These are phyloP conservation scores for Xiphophorus birchmanni DNA, from an alignment of 2,797 vertebrate genomes.

Conservation along the genomic window DNA sequence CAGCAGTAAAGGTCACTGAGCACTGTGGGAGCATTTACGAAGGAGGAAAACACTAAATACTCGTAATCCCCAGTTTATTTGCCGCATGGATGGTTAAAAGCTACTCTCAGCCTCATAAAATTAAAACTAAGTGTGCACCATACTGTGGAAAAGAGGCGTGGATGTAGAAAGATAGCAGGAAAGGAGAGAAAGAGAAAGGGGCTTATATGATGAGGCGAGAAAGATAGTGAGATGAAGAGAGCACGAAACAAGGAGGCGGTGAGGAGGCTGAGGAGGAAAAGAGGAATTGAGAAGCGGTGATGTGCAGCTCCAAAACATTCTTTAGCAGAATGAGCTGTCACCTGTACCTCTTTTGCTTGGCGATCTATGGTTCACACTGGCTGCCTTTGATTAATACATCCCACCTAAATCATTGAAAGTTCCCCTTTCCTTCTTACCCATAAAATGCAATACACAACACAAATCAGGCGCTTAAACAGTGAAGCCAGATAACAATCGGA, in stretches of 20 bases:
- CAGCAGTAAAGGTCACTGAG: constrained; percentile 81
- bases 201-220: constrained; percentile 68
- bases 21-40: constrained; percentile 89
- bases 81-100: constrained; percentile 97
- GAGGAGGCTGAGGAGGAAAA: constrained; percentile 55
- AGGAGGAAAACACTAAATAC: constrained; percentile 99
- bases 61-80: constrained; percentile 97
- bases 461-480: constrained; percentile 95
- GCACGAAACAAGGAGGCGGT: constrained; percentile 51
- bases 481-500: constrained; percentile 98
- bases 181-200: constrained; percentile 40
- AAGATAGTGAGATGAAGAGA: constrained; percentile 81
- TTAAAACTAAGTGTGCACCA: constrained; percentile 93
- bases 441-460: constrained; percentile 99
- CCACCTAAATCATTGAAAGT: constrained; percentile 99
- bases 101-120: constrained; percentile 98
- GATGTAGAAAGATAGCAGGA: constrained; percentile 48
- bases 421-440: constrained; percentile 95
- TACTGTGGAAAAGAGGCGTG: constrained; percentile 85
- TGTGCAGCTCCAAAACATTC: constrained; percentile 96
- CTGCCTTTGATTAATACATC: constrained; percentile 99
- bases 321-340: constrained; percentile 99
- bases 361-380: constrained; percentile 99
- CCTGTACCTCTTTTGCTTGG: constrained; percentile 95
- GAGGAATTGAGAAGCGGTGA: constrained; percentile 75